Base-by-base conservation (phyloP, 2,888 invertebrate genomes). In the Chymomyza procnemis region DNA sequence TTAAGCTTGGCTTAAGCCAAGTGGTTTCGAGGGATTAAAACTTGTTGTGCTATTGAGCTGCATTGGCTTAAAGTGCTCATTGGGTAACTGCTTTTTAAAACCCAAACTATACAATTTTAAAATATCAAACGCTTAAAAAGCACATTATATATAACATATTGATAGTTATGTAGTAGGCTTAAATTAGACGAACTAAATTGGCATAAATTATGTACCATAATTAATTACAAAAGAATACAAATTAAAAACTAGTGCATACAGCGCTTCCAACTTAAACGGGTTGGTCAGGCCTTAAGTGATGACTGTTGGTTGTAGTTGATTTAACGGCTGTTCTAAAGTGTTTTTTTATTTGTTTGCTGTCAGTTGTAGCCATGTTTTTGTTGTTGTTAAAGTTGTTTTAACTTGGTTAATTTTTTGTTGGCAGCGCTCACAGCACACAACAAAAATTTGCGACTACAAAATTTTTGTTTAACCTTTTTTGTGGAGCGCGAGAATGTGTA, bases 361-460 rank as follows among this genome's bases (percentile, higher is more conserved):
- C 21, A 22, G 21, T 46, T 41, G 59, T 59, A 19, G 18, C 56
- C 12, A 4, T 16, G 18, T 18, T n/a, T n/a, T 58, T 58, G 34
- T 58, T 58, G 57, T 57, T 57, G 34, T 34, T 58, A 21, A 67
- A n/a, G 66, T 66, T 34, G 65, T 69, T 58, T 69, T 57, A 62
- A 73, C 54, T 67, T 63, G 58, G 72, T 62, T 47, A 19, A 12
- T 64, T 64, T 68, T 56, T 68, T 60, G 70, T 69, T 75, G 79
- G 87, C 85, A 84, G 85, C 82, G 26, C 30, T 54, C 21, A 21
- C 54, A 54, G 56, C 56, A 85, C 85, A 78, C 78, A 79, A 79
- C 82, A 70, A 81, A 79, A 84, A 84, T 79, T 65, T 59, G 61
- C 61, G 60, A 54, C 59, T 68, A 55, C 64, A 47, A 58, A 52